Base-by-base conservation (phyloP, 1,140 invertebrate species). In the Mylabris phalerata region DNA sequence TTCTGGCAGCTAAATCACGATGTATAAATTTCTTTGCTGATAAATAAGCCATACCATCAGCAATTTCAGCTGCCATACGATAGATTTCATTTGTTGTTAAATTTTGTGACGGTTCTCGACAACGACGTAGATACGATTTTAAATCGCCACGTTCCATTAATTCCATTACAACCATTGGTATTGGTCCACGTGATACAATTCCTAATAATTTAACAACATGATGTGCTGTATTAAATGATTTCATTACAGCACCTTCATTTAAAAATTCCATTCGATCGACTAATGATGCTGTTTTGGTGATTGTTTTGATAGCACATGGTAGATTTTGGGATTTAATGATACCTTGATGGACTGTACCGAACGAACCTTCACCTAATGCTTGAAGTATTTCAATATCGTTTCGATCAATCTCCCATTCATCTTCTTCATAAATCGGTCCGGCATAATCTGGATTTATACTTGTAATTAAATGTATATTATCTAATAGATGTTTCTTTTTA, bases 211-310 rank as follows among this genome's bases (percentile, higher is more conserved):
- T 81, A 1, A 90, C 83, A 19, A 90, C 84, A 70, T 89, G 88
- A 59, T 70, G 64, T 2, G 67, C 67, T 7, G 67, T 57, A 49
- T 63, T 71, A 73, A 97, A 95, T 45, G 86, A 82, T 73, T 96
- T 97, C 94, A 98, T 97, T 7, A 93, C 88, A n/a, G 88, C 89
- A 24, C 93, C 94, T 78, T 98, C 95, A 71, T 94, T 93, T 10
- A 98, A 77, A 76, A 98, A 98, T 71, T 92, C 87, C 58, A 88
- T 84, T 39, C 89, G 79, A 69, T 97, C 91, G 50, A 85, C 73
- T 66, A 89, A 83, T 24, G 86, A 86, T 10, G 92, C 87, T 69
- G 86, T 84, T 68, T 94, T 88, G 70, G 91, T 93, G 7, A 96
- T 90, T 50, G 93, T 97, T 80, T 98, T 99, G 32, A 98, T 84